Percentiles rank a stretch among this genome's conserved stretches.
phyloP scores from a whole-genome alignment of 2,113 vertebrate genomes.

The Salvelinus fontinalis region DNA sequence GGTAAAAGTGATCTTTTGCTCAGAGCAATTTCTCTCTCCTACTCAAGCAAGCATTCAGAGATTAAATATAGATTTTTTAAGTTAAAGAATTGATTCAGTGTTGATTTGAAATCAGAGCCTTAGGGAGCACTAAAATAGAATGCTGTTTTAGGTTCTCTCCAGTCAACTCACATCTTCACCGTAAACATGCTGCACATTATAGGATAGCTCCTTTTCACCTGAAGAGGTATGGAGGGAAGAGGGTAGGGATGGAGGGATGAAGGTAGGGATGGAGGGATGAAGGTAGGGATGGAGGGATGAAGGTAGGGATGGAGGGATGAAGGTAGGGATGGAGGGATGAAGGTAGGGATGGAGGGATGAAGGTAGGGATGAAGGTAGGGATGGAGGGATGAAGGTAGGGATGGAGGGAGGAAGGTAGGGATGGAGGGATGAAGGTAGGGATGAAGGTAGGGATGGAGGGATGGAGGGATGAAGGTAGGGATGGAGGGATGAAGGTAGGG shows the following conservation, averaged over 20 bases:
- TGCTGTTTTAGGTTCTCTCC: conserved; percentile 8
- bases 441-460: neutral
- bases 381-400: neutral
- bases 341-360: neutral
- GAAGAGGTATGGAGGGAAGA: neutral
- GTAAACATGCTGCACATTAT: neutral
- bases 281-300: too few relatives aligned
- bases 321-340: too few relatives aligned
- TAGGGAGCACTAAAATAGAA: conserved; percentile 30
- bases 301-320: too few relatives aligned
- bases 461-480: neutral
- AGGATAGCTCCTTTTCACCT: conserved; percentile 6
- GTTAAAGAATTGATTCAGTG: conserved; percentile 43
- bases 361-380: neutral
- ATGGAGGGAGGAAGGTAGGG: too few relatives aligned
- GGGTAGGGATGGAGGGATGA: too few relatives aligned
- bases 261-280: too few relatives aligned
- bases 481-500: too few relatives aligned
- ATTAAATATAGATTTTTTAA: conserved; percentile 60
- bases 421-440: neutral
- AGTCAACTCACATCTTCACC: neutral
- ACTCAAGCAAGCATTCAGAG: conserved; percentile 46
- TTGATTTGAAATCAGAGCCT: conserved; percentile 53
- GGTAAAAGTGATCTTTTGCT: conserved; percentile 37
- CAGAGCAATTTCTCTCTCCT: conserved; percentile 18